A percentile compares a stretch with the other conserved stretches of the same genome.
Evolutionary conservation across 1,140 invertebrate species (phyloP).

Genomic region (Hesperophylax magnus): DNA sequence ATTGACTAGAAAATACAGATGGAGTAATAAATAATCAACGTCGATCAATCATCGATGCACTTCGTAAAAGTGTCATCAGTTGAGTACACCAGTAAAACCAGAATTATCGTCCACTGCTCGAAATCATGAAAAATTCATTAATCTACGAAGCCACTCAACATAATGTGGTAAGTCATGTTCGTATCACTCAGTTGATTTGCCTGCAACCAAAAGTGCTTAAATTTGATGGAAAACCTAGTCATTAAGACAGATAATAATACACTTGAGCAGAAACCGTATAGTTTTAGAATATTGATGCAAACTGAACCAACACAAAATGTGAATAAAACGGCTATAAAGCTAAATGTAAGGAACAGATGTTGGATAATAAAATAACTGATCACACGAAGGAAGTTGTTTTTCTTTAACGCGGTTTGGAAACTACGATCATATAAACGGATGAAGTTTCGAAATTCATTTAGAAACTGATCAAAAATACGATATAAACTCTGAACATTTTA

Average conservation of each 20-base stretch:
- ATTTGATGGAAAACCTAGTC: background rate
- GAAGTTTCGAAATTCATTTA: slow-evolving; percentile 4
- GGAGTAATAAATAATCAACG: too few relatives aligned
- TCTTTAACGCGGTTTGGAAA: background rate
- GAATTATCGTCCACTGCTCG: too few relatives aligned
- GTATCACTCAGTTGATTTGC: too few relatives aligned
- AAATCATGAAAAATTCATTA: too few relatives aligned
- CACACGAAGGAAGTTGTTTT: background rate
- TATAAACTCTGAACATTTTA: too few relatives aligned
- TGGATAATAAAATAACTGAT: slow-evolving; percentile 4
- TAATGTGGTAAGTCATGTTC: too few relatives aligned
- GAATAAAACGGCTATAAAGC: background rate
- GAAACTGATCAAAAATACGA: background rate
- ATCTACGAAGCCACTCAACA: too few relatives aligned
- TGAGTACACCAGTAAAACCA: too few relatives aligned
- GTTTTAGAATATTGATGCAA: slow-evolving; percentile 6
- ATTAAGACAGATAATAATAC: background rate
- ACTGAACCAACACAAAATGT: background rate
- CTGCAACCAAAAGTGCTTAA: background rate
- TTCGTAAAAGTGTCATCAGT: too few relatives aligned
- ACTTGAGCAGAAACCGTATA: background rate
- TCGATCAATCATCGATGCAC: too few relatives aligned
- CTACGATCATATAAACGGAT: background rate
- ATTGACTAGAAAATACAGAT: too few relatives aligned
- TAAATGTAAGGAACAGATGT: background rate